A percentile compares a stretch with the other conserved stretches of the same genome.
phyloP scores from a whole-genome alignment of 1,140 invertebrate species.

The Neodiprion fabricii region DNA sequence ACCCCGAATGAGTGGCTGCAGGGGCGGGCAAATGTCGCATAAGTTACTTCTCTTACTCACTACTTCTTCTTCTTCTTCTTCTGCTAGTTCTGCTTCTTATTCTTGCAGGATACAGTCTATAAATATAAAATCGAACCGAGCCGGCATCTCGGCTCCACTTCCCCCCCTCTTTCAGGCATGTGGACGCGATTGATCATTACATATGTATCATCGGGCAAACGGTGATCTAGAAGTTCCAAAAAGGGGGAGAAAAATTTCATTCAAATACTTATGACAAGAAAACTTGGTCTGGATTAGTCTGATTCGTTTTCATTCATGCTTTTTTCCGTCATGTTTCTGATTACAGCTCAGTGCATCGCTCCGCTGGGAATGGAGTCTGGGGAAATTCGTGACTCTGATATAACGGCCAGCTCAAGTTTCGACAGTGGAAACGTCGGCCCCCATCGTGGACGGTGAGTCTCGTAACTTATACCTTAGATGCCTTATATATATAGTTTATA shows the following conservation, averaged over 20 bases:
- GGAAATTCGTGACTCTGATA: slow-evolving; percentile 71
- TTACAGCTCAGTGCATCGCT: slow-evolving; percentile 70
- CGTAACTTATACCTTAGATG: slow-evolving; percentile 8
- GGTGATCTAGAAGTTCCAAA: neutral
- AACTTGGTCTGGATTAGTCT: too few species aligned
- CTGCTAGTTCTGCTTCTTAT: slow-evolving; percentile 21
- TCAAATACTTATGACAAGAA: too few species aligned
- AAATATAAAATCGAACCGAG: slow-evolving; percentile 43
- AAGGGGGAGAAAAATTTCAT: slow-evolving; percentile 14
- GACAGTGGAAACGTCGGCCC: slow-evolving; percentile 77
- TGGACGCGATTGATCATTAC: slow-evolving; percentile 8
- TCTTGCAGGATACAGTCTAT: slow-evolving; percentile 42
- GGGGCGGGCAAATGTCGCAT: slow-evolving; percentile 49
- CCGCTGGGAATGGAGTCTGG: slow-evolving; percentile 79
- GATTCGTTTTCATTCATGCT: too few species aligned
- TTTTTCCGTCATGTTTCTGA: slow-evolving; percentile 39
- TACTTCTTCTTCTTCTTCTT: slow-evolving; percentile 30
- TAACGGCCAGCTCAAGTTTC: slow-evolving; percentile 78
- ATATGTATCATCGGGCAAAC: neutral
- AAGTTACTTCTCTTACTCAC: slow-evolving; percentile 38
- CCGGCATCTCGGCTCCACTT: slow-evolving; percentile 8
- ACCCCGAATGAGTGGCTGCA: slow-evolving; percentile 45
- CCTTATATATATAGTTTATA: neutral
- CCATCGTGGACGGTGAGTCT: slow-evolving; percentile 62
- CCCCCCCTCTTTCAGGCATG: neutral